These are phyloP conservation scores for Myoxocephalus aenaeus DNA, from an alignment of 2,797 vertebrate species.

Conservation along the genomic window DNA sequence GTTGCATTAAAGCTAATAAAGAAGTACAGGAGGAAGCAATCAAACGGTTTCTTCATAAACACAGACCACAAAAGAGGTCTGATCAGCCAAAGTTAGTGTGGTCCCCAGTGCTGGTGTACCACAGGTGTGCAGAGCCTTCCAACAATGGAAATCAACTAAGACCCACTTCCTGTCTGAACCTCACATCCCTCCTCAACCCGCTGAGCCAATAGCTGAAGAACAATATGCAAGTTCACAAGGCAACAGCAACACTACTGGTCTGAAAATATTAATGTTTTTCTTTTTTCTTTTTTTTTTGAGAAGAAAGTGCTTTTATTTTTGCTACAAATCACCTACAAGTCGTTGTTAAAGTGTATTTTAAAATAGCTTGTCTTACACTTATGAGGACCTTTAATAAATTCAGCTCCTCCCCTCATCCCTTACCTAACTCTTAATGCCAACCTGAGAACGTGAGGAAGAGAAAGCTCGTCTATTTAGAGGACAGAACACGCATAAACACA, in stretches of 20 bases:
- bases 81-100: background rate
- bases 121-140: too few relatives aligned
- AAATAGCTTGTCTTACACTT: background rate
- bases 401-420: background rate
- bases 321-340: background rate
- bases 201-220: background rate
- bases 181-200: background rate
- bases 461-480: background rate
- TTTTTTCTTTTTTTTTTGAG: too few relatives aligned
- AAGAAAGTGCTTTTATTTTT: background rate
- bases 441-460: background rate
- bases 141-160: background rate
- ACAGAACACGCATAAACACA: background rate
- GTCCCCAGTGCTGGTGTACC: background rate
- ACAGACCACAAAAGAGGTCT: background rate
- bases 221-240: background rate
- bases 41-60: background rate
- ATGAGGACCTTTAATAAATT: background rate
- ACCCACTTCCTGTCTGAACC: background rate
- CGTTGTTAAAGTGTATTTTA: background rate
- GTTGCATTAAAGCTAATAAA: background rate
- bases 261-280: background rate
- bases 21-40: background rate
- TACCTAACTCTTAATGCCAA: background rate
- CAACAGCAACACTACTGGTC: background rate